Percentiles rank a stretch among this genome's conserved stretches.
These are phyloP conservation scores for Dreissena polymorpha DNA, from an alignment of 1,140 invertebrate genomes.

Conservation along the genomic window DNA sequence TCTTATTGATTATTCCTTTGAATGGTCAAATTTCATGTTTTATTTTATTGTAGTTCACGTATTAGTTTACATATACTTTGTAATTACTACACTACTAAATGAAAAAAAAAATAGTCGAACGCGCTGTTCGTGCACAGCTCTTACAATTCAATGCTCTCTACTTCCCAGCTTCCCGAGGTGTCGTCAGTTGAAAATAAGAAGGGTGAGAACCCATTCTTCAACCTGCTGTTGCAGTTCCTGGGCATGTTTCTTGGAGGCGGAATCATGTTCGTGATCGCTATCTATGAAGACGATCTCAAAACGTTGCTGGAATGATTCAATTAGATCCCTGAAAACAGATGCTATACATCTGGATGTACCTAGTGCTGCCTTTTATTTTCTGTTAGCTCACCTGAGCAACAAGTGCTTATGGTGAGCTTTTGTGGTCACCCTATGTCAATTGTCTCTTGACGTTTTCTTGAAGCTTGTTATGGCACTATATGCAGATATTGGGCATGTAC, in stretches of 20 bases:
- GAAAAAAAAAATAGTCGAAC: not conserved
- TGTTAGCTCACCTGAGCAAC: too few relatives aligned
- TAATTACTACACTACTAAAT: not conserved
- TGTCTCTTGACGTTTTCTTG: too few relatives aligned
- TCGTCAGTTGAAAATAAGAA: conserved; percentile 62
- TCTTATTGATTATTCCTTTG: too few relatives aligned
- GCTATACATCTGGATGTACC: too few relatives aligned
- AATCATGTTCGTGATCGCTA: conserved; percentile 94
- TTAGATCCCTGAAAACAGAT: not conserved
- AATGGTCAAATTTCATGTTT: not conserved
- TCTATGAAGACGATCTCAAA: conserved; percentile 91
- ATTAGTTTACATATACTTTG: not conserved
- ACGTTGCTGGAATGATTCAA: conserved; percentile 47
- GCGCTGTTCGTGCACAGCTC: too few relatives aligned
- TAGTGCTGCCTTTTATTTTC: too few relatives aligned
- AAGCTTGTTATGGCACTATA: too few relatives aligned
- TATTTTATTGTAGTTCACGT: too few relatives aligned
- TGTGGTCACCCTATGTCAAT: too few relatives aligned
- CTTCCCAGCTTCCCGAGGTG: conserved; percentile 71
- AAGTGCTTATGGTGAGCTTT: too few relatives aligned
- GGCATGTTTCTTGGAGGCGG: conserved; percentile 90
- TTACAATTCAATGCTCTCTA: conserved; percentile 23
- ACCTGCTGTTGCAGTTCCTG: conserved; percentile 84
- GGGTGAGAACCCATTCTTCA: conserved; percentile 65
- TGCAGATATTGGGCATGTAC: too few relatives aligned